Conservation (phyloP, 2,888 invertebrate genomes). For the Protophormia terraenovae region DNA sequence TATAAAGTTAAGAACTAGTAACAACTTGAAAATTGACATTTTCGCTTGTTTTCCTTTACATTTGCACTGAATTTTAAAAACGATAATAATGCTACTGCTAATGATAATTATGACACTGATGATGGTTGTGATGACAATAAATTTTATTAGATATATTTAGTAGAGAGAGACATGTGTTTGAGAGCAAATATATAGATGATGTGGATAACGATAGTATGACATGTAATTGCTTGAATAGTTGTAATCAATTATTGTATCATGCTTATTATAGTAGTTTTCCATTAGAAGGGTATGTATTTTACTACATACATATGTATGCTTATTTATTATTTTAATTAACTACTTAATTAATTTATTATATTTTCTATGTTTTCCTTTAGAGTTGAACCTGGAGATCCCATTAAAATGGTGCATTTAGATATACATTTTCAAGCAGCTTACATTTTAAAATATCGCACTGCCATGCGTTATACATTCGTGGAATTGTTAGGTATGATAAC, state of each 20-base stretch:
- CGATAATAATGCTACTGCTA: neutral
- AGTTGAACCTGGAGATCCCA: slow-evolving; percentile 41
- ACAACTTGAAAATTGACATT: slow-evolving; percentile 14
- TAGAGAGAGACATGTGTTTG: slow-evolving; percentile 71
- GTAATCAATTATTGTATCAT: slow-evolving; percentile 74
- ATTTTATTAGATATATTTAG: slow-evolving; percentile 70
- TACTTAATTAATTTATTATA: neutral
- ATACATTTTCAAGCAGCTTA: slow-evolving; percentile 79
- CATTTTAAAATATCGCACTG: slow-evolving; percentile 80
- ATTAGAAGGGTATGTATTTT: slow-evolving; percentile 70
- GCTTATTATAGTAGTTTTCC: slow-evolving; percentile 69
- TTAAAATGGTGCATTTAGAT: slow-evolving; percentile 73
- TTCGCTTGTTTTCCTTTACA: slow-evolving; percentile 10
- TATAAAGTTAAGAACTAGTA: slow-evolving; percentile 20
- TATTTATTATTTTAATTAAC: neutral
- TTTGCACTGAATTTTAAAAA: neutral
- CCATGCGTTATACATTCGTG: slow-evolving; percentile 80
- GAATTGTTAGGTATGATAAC: slow-evolving; percentile 81
- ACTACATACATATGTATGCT: neutral
- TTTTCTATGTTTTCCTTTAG: slow-evolving; percentile 12
- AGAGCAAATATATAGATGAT: slow-evolving; percentile 73
- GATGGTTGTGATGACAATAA: neutral
- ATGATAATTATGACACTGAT: neutral
- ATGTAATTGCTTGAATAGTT: slow-evolving; percentile 78
- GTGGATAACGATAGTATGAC: slow-evolving; percentile 74